Evolutionary conservation across 2,797 vertebrate genomes (phyloP).

Genomic region (Psittacula derbiana): DNA sequence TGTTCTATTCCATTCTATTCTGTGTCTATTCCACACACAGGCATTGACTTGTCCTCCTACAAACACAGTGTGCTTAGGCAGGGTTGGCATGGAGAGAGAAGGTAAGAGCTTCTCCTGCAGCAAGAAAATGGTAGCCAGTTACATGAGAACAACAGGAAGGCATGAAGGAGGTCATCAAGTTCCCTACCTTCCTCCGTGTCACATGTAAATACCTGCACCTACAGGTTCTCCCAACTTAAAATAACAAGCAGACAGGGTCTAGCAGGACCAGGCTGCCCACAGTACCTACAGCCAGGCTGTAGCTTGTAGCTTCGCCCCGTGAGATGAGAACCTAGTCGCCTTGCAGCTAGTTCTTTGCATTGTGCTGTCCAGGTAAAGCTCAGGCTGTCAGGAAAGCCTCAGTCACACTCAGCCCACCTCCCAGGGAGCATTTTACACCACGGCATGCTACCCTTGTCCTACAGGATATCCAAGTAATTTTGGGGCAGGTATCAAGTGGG

Average conservation of each 20-base stretch:
- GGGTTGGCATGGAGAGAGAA: not conserved
- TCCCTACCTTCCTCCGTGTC: not conserved
- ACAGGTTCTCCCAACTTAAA: not conserved
- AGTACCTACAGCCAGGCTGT: not conserved
- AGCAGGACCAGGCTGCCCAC: not conserved
- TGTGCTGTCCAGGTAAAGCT: not conserved
- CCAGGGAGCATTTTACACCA: not conserved
- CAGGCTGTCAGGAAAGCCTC: not conserved
- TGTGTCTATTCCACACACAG: not conserved
- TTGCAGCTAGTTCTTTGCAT: not conserved
- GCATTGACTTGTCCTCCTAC: not conserved
- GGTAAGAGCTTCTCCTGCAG: not conserved
- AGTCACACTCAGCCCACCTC: fast-evolving
- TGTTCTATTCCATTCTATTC: not conserved
- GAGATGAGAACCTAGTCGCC: not conserved
- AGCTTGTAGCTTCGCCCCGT: not conserved
- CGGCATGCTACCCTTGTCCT: not conserved
- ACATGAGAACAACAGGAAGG: not conserved
- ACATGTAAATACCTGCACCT: not conserved
- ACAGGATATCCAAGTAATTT: not conserved
- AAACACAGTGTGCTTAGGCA: not conserved
- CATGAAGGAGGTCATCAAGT: not conserved
- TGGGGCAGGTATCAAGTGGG: not conserved
- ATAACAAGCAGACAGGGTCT: fast-evolving
- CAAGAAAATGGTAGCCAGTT: not conserved